Conservation (phyloP, 2,888 invertebrate genomes). For the Xiphydria camelus region DNA sequence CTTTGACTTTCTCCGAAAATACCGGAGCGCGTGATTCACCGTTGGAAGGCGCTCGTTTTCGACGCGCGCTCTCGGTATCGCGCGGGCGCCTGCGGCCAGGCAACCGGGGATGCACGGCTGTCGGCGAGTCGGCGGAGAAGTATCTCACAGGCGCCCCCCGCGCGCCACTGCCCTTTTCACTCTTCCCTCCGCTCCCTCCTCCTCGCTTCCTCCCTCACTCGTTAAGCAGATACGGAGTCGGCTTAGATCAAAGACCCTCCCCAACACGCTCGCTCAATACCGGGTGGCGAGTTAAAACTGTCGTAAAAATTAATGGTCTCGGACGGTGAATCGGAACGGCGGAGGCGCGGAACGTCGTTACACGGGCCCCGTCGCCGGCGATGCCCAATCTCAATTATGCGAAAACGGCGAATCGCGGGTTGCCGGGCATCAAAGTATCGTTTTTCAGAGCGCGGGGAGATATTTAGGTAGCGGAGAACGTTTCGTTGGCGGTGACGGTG, state of each 20-base stretch:
- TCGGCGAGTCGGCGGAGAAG: no score
- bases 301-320: constrained; percentile 40
- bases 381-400: no score
- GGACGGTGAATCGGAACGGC: no score
- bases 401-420: no score
- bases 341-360: no score
- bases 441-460: no score
- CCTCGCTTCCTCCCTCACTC: constrained; percentile 31
- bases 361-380: no score
- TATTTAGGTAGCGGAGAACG: no score
- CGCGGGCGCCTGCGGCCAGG: not conserved
- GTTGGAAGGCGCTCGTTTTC: not conserved
- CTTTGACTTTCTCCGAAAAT: constrained; percentile 3
- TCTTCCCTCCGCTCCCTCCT: constrained; percentile 6
- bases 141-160: constrained; percentile 14
- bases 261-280: constrained; percentile 51
- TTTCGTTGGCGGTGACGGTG: no score
- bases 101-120: no score
- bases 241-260: constrained; percentile 51
- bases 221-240: constrained; percentile 49
- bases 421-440: no score
- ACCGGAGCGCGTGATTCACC: not conserved
- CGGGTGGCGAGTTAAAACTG: constrained; percentile 54
- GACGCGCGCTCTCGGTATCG: no score
- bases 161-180: constrained; percentile 19